Base-by-base conservation (phyloP, 2,113 vertebrate species). In the Sphyrna mokarran region DNA sequence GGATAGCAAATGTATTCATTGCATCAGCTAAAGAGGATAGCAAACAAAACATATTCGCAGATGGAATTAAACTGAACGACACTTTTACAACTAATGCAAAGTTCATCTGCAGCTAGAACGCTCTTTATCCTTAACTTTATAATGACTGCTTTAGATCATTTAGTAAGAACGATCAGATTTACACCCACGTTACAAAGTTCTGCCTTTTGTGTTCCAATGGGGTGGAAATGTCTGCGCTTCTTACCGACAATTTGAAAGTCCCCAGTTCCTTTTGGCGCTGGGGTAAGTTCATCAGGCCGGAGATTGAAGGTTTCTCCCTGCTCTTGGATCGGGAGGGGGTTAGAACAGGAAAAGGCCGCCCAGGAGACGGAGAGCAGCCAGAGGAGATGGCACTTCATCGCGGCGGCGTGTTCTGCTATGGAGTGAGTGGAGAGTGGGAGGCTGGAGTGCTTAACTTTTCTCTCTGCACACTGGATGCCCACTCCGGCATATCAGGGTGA, bases 161-260 rank as follows among this genome's bases (percentile, higher is more conserved):
- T 87, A 89, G 61, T 9, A 9, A n/a, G 16, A 90, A 63, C 1
- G 5, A 33, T 3, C 20, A 96, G 95, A 97, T 97, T 96, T 97
- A 95, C 96, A 96, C 85, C 58, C 85, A 93, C 94, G 94, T 68
- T 11, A 16, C 0, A n/a, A 16, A 16, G 10, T 23, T 23, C 13
- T 54, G 20, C 1, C 16, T 89, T 89, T 63, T 61, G 11, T 33
- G 0, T 90, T 63, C 26, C 54, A 14, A 63, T 61, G 11, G 16
- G 40, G 80, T 83, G 16, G 18, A 90, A n/a, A 90, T 33, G 54
- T 1, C 33, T n/a, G 54, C 13, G 13, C 48, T 33, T 1, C 58
- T 61, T 95, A 95, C 76, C 58, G 20, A 85, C 29, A 83, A 78
- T 80, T 23, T 37, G 76, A 83, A 83, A 85, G 78, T 8, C 10